Conservation (phyloP, 1,140 invertebrate species). For the Homalodisca vitripennis region DNA sequence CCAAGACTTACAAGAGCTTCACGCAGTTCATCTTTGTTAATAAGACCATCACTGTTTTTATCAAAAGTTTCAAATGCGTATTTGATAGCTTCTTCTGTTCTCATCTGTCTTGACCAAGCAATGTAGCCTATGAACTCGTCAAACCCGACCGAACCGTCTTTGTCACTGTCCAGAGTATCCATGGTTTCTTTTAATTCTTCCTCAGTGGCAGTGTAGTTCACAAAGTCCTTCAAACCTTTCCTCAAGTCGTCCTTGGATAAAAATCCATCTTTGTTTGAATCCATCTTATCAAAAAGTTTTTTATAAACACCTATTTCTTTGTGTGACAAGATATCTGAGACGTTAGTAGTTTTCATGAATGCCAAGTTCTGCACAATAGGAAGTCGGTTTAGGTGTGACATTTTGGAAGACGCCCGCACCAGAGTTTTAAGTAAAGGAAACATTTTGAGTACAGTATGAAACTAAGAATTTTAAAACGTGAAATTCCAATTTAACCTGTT, state of each 20-base stretch:
- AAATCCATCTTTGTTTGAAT: conserved; percentile 12
- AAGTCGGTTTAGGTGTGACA: too few relatives aligned
- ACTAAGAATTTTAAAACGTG: neutral
- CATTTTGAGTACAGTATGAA: neutral
- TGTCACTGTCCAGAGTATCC: conserved; percentile 14
- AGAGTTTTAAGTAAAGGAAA: too few relatives aligned
- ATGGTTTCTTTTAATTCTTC: conserved; percentile 18
- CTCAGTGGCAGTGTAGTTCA: conserved; percentile 7
- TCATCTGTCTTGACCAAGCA: conserved; percentile 12
- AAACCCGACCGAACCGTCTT: conserved; percentile 5
- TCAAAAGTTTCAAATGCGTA: conserved; percentile 20
- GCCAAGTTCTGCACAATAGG: too few relatives aligned
- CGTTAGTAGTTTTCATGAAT: neutral
- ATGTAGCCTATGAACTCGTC: conserved; percentile 23
- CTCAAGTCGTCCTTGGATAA: conserved; percentile 9
- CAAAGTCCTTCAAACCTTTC: conserved; percentile 12
- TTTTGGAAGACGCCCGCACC: too few relatives aligned
- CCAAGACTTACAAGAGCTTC: conserved; percentile 2
- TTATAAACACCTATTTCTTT: conserved; percentile 12
- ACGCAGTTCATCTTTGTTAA: conserved; percentile 17
- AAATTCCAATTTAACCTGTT: neutral
- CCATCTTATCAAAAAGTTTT: conserved; percentile 20
- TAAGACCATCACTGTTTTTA: conserved; percentile 16
- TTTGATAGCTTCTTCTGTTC: conserved; percentile 11
- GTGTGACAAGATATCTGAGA: neutral